A percentile compares a stretch with the other conserved stretches of the same genome.
Evolutionary conservation across 1,140 invertebrate genomes (phyloP).

Genomic region (Aphelinus atriplicis): DNA sequence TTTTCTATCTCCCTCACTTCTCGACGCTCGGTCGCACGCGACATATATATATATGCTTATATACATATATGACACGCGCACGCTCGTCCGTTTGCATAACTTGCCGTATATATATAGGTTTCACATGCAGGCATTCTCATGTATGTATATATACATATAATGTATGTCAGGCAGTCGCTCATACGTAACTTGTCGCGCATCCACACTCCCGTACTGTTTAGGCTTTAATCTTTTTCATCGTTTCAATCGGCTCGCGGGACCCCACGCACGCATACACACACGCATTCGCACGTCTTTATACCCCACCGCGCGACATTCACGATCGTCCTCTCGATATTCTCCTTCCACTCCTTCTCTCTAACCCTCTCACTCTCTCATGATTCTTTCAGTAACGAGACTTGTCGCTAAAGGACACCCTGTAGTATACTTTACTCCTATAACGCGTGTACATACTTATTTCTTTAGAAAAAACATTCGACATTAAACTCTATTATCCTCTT

Average conservation of each 20-base stretch:
- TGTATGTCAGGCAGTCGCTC: not conserved
- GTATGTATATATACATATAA: not conserved
- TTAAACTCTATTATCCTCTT: too few relatives aligned
- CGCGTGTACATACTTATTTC: too few relatives aligned
- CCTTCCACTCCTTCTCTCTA: not conserved
- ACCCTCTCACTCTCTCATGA: not conserved
- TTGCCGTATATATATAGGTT: too few relatives aligned
- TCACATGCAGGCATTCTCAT: too few relatives aligned
- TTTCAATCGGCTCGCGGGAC: not conserved
- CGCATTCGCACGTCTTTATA: too few relatives aligned
- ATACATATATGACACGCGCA: too few relatives aligned
- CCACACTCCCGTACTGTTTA: not conserved
- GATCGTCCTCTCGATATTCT: not conserved
- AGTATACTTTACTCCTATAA: not conserved
- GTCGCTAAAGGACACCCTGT: constrained; percentile 1
- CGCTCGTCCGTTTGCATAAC: too few relatives aligned
- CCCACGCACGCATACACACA: too few relatives aligned
- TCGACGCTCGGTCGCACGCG: too few relatives aligned
- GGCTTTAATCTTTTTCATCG: not conserved
- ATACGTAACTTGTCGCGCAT: not conserved
- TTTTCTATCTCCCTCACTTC: too few relatives aligned
- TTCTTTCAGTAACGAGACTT: not conserved
- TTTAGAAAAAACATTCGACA: too few relatives aligned
- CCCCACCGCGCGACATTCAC: not conserved
- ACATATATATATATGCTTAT: too few relatives aligned